These are phyloP conservation scores for Notocelia uddmanniana DNA, from an alignment of 2,888 invertebrate genomes.

Conservation along the genomic window DNA sequence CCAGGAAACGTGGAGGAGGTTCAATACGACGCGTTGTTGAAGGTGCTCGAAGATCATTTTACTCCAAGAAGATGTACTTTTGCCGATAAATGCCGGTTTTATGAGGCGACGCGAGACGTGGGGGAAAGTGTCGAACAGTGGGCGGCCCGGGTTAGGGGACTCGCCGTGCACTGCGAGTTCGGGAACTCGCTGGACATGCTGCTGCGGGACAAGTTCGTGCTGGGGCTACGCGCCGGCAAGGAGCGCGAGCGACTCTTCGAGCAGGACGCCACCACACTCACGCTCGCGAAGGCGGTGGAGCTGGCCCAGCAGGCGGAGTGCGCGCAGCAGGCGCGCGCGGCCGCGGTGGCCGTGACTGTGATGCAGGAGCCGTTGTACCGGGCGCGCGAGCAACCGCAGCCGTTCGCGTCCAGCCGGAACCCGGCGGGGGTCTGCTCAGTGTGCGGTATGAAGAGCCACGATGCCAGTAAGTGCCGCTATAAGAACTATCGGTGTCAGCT, in stretches of 20 bases:
- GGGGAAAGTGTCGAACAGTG: slow-evolving; percentile 49
- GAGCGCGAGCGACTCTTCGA: slow-evolving; percentile 7
- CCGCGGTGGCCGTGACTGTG: not conserved
- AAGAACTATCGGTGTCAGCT: not conserved
- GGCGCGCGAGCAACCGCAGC: no score
- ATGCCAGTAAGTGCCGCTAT: slow-evolving; percentile 9
- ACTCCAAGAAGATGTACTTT: slow-evolving; percentile 48
- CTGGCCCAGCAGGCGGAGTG: slow-evolving; percentile 2
- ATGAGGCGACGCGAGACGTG: slow-evolving; percentile 43
- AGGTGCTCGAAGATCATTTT: slow-evolving; percentile 45
- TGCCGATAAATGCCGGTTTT: slow-evolving; percentile 49
- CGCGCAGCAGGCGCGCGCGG: not conserved
- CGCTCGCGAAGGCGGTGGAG: not conserved
- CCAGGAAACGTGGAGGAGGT: slow-evolving; percentile 40
- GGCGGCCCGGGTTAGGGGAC: slow-evolving; percentile 47
- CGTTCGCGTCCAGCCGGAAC: not conserved
- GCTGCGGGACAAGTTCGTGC: slow-evolving; percentile 7
- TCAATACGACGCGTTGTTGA: slow-evolving; percentile 23
- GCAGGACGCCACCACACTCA: not conserved
- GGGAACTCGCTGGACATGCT: slow-evolving; percentile 37
- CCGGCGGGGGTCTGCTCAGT: not conserved
- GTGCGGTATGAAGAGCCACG: slow-evolving; percentile 1
- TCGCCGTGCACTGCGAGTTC: slow-evolving; percentile 46
- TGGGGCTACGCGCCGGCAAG: not conserved
- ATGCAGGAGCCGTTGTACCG: not conserved